These are phyloP conservation scores for Wasmannia auropunctata DNA, from an alignment of 1,140 invertebrate species.

Conservation along the genomic window DNA sequence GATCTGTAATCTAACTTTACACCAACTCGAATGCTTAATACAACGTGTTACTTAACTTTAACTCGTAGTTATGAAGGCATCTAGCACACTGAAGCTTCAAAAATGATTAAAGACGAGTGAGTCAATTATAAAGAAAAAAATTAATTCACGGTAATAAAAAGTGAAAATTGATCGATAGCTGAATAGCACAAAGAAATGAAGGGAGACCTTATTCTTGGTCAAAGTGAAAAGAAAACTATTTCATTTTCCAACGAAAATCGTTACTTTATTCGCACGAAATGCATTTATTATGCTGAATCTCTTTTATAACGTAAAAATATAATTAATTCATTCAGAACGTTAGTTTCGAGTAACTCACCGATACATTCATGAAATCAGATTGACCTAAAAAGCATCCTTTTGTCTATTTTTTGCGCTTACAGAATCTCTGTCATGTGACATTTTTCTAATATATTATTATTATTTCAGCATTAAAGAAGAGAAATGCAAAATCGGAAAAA, in stretches of 20 bases:
- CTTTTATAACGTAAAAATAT: neutral
- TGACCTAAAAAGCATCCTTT: neutral
- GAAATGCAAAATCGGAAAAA: neutral
- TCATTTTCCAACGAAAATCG: neutral
- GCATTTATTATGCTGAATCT: neutral
- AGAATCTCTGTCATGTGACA: neutral
- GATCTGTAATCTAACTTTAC: constrained; percentile 33
- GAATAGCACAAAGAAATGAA: too few relatives aligned
- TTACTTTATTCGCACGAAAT: neutral
- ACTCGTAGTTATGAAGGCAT: neutral
- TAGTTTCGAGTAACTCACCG: neutral
- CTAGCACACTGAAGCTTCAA: neutral
- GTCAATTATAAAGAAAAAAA: neutral
- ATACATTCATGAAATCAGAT: neutral
- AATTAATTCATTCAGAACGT: constrained; percentile 13
- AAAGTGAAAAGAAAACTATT: neutral
- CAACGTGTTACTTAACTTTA: neutral
- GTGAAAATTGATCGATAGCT: too few relatives aligned
- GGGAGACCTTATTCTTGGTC: too few relatives aligned
- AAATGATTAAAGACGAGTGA: constrained; percentile 8
- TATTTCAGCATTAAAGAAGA: neutral
- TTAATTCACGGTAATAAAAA: too few relatives aligned
- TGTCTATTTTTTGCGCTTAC: neutral
- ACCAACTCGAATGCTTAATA: constrained; percentile 17
- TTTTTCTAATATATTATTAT: neutral